Evolutionary conservation across 2,888 invertebrate genomes (phyloP), one percentile per base, ranked within the genome.

Genomic region (Ophion ventricosus): DNA sequence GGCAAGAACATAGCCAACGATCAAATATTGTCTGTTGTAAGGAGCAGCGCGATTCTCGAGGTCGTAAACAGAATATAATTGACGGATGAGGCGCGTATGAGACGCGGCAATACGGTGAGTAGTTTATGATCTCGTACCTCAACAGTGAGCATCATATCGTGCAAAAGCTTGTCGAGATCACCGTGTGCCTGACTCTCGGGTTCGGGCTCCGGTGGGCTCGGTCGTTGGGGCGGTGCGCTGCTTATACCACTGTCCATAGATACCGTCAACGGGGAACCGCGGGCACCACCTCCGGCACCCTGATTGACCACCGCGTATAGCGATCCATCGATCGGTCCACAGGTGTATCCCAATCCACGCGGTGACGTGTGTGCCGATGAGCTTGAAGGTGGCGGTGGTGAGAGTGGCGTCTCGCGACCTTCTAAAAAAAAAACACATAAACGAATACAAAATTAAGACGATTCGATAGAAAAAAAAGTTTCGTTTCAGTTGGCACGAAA

Each of bases 241-340:
- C 97, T 97, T 91, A 98, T 98, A 90, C 98, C 98, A 90, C 97
- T 97, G 95, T 98, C 98, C 96, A 97, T 97, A 94, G 97, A 98
- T 93, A 97, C 96, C 91, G 97, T 97, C 94, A 97, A 95, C 90
- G 96, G 96, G 91, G 96, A 96, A 89, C 96, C 95, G 77, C 94
- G 95, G 88, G 94, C 95, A 89, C 94, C 95, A 83, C 91, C 92
- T 66, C 90, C 90, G 85, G 90, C 89, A 81, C 90, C 90, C 88
- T 91, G 93, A 86, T 93, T 92, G 40, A 93, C 93, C 82, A 93
- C 93, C 79, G 98, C 98, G 95, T 98, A 98, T 90, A 98, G 96
- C 90, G 97, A 98, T 89, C 98, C 98, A 96, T 98, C 98, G 90
- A 98, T 94, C 64, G 98, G 98, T 59, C 97, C 97, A 93, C 96